Evolutionary conservation across 2,888 invertebrate species (phyloP).

Genomic region (Biston betularia): DNA sequence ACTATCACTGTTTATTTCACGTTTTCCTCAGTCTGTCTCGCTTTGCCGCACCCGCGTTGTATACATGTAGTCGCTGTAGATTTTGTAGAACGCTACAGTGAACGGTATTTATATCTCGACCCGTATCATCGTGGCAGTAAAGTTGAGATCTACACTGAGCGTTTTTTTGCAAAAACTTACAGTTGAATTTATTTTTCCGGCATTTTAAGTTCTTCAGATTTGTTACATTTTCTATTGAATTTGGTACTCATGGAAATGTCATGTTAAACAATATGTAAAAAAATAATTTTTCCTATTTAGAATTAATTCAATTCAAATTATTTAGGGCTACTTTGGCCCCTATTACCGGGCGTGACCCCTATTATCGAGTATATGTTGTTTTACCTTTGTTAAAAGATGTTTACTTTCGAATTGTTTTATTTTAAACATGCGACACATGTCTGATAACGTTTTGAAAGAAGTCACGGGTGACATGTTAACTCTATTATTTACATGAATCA

Average conservation of each 20-base stretch:
- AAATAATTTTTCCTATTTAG: not conserved
- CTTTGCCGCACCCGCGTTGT: conserved; percentile 53
- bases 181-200: conserved; percentile 5
- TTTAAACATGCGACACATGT: too few species aligned
- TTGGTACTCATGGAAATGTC: not conserved
- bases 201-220: conserved; percentile 3
- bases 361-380: too few species aligned
- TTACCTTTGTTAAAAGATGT: too few species aligned
- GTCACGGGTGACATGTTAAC: not conserved
- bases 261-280: not conserved
- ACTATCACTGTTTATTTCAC: conserved; percentile 73
- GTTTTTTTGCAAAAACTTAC: conserved; percentile 21
- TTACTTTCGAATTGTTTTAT: too few species aligned
- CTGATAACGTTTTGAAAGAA: not conserved
- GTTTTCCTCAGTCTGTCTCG: conserved; percentile 79
- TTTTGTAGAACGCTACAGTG: conserved; percentile 12
- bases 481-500: conserved; percentile 1
- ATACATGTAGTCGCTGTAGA: conserved; percentile 25
- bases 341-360: too few species aligned
- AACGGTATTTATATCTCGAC: conserved; percentile 66
- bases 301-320: too few species aligned
- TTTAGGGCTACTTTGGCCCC: too few species aligned
- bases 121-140: conserved; percentile 56
- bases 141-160: conserved; percentile 43
- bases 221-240: not conserved